Evolutionary conservation across 92 coral and sea anemone genomes (phyloP), one percentile per base, ranked within the genome.

Genomic region (Phenganax stokvisi): DNA sequence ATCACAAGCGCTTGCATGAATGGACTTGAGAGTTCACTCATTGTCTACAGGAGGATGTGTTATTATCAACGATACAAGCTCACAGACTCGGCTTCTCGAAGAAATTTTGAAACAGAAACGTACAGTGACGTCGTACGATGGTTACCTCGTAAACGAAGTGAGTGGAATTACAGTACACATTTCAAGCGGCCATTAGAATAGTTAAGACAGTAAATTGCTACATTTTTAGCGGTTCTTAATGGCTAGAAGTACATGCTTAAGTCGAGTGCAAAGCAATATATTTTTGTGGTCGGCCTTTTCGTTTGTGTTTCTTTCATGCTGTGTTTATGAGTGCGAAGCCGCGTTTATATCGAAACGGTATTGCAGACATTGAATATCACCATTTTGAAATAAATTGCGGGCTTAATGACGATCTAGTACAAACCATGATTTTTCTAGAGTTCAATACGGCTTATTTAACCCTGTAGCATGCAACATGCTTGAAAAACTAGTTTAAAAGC

Each of bases 81-180:
- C 87, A 70, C 85, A 75, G 27, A 81, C 96, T 10, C 87, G 75
- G 31, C 76, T 77, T 56, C 83, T 84, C 57, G 87, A 83, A 55
- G 98, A 87, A 75, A 87, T 87, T 31, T 85, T 87, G 52, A 75
- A 83, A 77, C 92, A 94, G 53, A 94, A 89, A 59, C 76, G 85
- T 54, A 88, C 93, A 67, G 89, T 91, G 84, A 96, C 99, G 69
- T 97, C 99, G 15, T 96, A 96, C 82, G 92, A 92, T 80, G 99
- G 99, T 0, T 96, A 96, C 85, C 97, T 97, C 52, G 99, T 96
- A 87, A 96, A 96, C 81, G 85, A 92, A 79, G 99, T 96, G 77
- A 92, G 99, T 89, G 20, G 47, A 37, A 37, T 37, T 1, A 77
- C 76, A 78, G 51, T 77, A 29, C 60, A 64, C 47, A 37, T 37